phyloP scores from a whole-genome alignment of 23 tunicate genomes.

The Oikopleura dioica region DNA sequence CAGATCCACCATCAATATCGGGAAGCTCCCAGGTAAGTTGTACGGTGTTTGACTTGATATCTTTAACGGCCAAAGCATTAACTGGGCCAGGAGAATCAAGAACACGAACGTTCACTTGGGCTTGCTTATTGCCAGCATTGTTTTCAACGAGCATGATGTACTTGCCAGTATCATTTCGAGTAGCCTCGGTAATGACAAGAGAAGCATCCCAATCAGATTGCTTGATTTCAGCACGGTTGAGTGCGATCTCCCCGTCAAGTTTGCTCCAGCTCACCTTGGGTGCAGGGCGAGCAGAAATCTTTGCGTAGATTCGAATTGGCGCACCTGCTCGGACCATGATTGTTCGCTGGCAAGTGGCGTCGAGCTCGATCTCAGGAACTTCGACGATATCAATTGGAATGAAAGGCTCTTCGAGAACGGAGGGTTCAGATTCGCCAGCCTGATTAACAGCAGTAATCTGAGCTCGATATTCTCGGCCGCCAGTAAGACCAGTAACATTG shows the following conservation, averaged over 20 bases:
- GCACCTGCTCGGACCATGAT: slow-evolving; percentile 21
- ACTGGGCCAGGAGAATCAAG: slow-evolving; percentile 79
- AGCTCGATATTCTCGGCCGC: slow-evolving; percentile 67
- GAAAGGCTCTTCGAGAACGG: slow-evolving; percentile 22
- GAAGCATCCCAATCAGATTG: slow-evolving; percentile 28
- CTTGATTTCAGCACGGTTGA: slow-evolving; percentile 6
- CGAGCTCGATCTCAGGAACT: slow-evolving; percentile 15
- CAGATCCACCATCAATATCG: slow-evolving; percentile 19
- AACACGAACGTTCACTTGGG: slow-evolving; percentile 34
- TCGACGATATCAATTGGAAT: slow-evolving; percentile 22
- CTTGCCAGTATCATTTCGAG: slow-evolving; percentile 64
- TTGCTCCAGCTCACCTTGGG: slow-evolving; percentile 59
- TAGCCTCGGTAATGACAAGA: slow-evolving; percentile 43
- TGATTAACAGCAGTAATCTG: slow-evolving; percentile 43
- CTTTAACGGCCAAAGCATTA: slow-evolving; percentile 44
- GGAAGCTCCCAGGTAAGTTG: slow-evolving; percentile 18
- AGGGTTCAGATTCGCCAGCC: slow-evolving; percentile 53
- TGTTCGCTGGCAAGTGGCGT: slow-evolving; percentile 14
- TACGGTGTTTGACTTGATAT: slow-evolving; percentile 15
- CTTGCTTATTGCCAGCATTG: slow-evolving; percentile 18
- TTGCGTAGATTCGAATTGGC: slow-evolving; percentile 19
- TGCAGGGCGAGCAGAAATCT: slow-evolving; percentile 29
- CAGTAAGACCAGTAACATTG: slow-evolving; percentile 50
- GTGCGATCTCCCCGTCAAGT: slow-evolving; percentile 28
- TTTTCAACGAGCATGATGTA: slow-evolving; percentile 16